These are phyloP conservation scores for Psylliodes chrysocephalus DNA, from an alignment of 2,888 invertebrate species.

Conservation along the genomic window DNA sequence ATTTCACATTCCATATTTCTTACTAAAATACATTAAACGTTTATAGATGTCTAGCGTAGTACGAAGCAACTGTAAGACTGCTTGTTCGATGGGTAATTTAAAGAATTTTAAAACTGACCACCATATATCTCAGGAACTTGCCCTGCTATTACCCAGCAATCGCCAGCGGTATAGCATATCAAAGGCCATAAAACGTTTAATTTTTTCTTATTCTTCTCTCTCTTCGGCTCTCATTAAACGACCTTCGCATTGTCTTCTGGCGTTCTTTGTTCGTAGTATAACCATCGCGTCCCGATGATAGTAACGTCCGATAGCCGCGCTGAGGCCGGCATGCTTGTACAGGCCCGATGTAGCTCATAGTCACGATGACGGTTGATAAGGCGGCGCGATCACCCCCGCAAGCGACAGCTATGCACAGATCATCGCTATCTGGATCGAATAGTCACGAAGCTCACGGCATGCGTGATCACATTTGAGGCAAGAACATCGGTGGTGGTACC, in stretches of 20 bases:
- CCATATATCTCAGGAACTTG: not conserved
- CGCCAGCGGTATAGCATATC: not conserved
- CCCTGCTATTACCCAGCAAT: not conserved
- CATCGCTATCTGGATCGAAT: slow-evolving; percentile 52
- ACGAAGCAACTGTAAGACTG: no score
- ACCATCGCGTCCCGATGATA: slow-evolving; percentile 17
- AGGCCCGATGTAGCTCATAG: slow-evolving; percentile 37
- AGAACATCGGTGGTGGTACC: slow-evolving; percentile 3
- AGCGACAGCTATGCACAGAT: slow-evolving; percentile 34
- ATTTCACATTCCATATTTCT: no score
- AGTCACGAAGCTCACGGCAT: slow-evolving; percentile 56
- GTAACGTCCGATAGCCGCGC: slow-evolving; percentile 22
- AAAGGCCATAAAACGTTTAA: not conserved
- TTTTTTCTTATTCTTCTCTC: not conserved
- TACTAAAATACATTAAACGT: no score
- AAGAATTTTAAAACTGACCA: not conserved
- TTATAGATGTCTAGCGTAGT: no score
- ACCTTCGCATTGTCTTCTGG: slow-evolving; percentile 44
- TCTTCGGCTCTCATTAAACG: slow-evolving; percentile 34
- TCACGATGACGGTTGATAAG: slow-evolving; percentile 48
- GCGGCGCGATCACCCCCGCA: slow-evolving; percentile 45
- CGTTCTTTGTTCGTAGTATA: slow-evolving; percentile 39
- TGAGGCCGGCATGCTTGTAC: slow-evolving; percentile 35
- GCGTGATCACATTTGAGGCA: slow-evolving; percentile 50
- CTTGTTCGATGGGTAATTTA: no score